Evolutionary conservation across 2,888 invertebrate species (phyloP), one percentile per base, ranked within the genome.

Genomic region (Ellobium chinense): DNA sequence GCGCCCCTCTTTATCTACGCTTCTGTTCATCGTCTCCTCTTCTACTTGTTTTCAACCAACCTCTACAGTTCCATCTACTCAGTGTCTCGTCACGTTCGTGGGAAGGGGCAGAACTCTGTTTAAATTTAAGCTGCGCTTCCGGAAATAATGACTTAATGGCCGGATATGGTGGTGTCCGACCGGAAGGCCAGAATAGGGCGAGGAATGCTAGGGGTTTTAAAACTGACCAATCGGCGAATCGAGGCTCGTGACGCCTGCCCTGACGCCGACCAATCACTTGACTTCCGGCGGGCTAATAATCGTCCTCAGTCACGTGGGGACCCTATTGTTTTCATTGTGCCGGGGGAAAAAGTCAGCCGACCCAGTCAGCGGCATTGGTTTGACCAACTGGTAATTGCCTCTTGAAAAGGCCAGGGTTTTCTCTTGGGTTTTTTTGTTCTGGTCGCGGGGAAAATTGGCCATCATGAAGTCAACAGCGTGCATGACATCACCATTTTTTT

Each of bases 71-170:
- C n/a, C n/a, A 58, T 58, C 21, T 5, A 27, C 21, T 24, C 4
- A 54, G 54, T 54, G 54, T 5, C 4, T n/a, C n/a, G 12, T 31
- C 63, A 63, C 63, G 24, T 63, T 3, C 5, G 2, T n/a, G 4
- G 27, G 29, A 12, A 3, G 24, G 63, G 63, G 2, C 24, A 63
- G 31, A 24, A 29, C 12, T 63, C 7, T 63, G 31, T 63, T 63
- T 21, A 27, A 31, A 29, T 63, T 63, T 63, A 29, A 24, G 24
- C 12, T 63, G 63, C 29, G 63, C 63, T 31, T 18, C 27, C 63
- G 63, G 63, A 63, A 63, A 63, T 63, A 31, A 63, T 27, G 63
- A 63, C 63, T 29, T 29, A 63, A 63, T 63, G 63, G 31, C 63
- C 63, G 63, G 63, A 63, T 27, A 31, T 63, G 63, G 31, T 29